Base-by-base conservation (phyloP, 92 coral and sea anemone genomes). In the Diadumene lineata region DNA sequence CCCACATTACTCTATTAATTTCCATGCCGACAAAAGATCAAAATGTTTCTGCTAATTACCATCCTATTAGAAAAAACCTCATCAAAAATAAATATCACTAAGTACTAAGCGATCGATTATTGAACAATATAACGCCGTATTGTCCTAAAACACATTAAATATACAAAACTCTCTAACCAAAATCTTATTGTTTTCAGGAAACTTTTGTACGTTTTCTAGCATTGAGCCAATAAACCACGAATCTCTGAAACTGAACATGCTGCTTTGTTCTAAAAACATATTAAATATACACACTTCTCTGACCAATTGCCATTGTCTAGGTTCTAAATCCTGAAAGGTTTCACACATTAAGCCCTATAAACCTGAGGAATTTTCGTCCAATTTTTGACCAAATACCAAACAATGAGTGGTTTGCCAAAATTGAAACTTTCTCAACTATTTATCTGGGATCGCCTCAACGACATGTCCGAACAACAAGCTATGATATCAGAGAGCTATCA, bases 371-470 rank as follows among this genome's bases (percentile, higher is more conserved):
- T 44, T 27, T 11, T n/a, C n/a, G n/a, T n/a, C n/a, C n/a, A n/a
- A n/a, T n/a, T n/a, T n/a, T n/a, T n/a, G n/a, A n/a, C n/a, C n/a
- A n/a, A n/a, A n/a, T n/a, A n/a, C n/a, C n/a, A n/a, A 24, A 69
- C 32, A 23, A 90, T 87, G 92, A 86, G 92, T 65, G 70, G 84
- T 70, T 63, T 85, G 22, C 88, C 92, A 46, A 86, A 80, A 72
- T 32, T 83, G 31, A 90, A 90, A 21, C 89, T 81, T 21, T 83
- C 92, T n/a, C 85, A 90, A 6, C 68, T 90, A 57, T 90, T 65
- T 60, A 69, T 87, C 65, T 83, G 74, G 44, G 92, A 90, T 60
- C 96, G 82, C 18, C 60, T 90, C 16, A 11, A 32, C 17, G 87
- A 68, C 17, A 77, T 55, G 23, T 70, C 67, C 9, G 81, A 51